Evolutionary conservation across 2,113 vertebrate species (phyloP).

Genomic region (Thermophis baileyi): DNA sequence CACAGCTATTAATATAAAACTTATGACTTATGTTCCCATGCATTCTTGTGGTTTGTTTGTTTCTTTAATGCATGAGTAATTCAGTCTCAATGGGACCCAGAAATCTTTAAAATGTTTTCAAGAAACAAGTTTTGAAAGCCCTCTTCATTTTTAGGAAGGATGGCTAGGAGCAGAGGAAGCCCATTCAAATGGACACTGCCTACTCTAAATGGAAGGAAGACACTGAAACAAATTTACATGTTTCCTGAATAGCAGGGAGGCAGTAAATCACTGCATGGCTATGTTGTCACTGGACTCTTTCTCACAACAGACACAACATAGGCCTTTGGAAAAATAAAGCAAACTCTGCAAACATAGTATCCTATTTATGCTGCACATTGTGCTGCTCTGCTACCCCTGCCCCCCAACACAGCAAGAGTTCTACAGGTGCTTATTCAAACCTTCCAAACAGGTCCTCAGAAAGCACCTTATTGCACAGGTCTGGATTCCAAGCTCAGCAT

Average conservation of each 20-base stretch:
- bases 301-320: not conserved
- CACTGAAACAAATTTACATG: not conserved
- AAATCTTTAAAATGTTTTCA: not conserved
- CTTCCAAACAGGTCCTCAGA: too few relatives aligned
- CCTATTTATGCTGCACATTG: too few relatives aligned
- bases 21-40: not conserved
- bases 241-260: not conserved
- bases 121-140: not conserved
- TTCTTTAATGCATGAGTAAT: not conserved
- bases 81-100: not conserved
- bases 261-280: not conserved
- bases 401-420: too few relatives aligned
- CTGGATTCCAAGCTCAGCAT: too few relatives aligned
- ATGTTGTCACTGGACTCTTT: not conserved
- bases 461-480: too few relatives aligned
- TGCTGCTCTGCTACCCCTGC: too few relatives aligned
- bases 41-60: not conserved
- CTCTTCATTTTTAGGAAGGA: not conserved
- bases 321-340: not conserved
- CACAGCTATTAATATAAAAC: not conserved
- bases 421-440: too few relatives aligned
- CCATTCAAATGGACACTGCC: not conserved
- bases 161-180: not conserved
- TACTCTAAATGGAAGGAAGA: not conserved
- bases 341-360: not conserved